Conservation (phyloP, 2,797 vertebrate species). For the Euthynnus affinis region DNA sequence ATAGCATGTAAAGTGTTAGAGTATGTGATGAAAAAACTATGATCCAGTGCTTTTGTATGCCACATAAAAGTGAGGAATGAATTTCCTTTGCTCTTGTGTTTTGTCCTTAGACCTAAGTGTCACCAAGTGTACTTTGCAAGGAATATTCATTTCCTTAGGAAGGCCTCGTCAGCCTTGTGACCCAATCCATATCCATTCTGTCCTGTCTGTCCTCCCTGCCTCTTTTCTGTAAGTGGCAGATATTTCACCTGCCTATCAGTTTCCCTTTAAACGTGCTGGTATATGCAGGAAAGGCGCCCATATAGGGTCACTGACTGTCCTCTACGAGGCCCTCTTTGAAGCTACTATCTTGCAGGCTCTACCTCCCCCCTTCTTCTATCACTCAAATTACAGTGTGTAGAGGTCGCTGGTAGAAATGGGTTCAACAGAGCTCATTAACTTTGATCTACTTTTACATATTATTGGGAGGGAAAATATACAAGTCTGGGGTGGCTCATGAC, state of each 20-base stretch:
- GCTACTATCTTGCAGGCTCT: slow-evolving; percentile 74
- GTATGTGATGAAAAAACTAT: slow-evolving; percentile 32
- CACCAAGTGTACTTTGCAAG: slow-evolving; percentile 84
- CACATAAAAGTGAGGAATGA: slow-evolving; percentile 75
- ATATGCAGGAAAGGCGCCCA: slow-evolving; percentile 88
- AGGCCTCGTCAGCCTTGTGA: slow-evolving; percentile 86
- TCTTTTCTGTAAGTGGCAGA: slow-evolving; percentile 88
- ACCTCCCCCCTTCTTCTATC: slow-evolving; percentile 69
- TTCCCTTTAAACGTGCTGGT: slow-evolving; percentile 88
- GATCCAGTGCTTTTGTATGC: slow-evolving; percentile 55
- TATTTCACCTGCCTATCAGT: slow-evolving; percentile 88
- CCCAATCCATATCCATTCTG: slow-evolving; percentile 88
- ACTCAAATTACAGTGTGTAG: slow-evolving; percentile 81
- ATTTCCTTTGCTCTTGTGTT: slow-evolving; percentile 76
- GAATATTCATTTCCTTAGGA: slow-evolving; percentile 88
- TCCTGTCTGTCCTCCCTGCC: slow-evolving; percentile 84
- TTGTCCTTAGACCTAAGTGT: slow-evolving; percentile 83
- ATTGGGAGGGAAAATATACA: slow-evolving; percentile 52
- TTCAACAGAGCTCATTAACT: slow-evolving; percentile 73
- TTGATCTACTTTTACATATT: slow-evolving; percentile 68
- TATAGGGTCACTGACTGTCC: slow-evolving; percentile 87
- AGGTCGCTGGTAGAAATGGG: slow-evolving; percentile 73
- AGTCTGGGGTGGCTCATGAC: slow-evolving; percentile 27
- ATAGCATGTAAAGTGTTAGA: slow-evolving; percentile 33
- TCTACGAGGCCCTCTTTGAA: slow-evolving; percentile 77